Conservation (phyloP, 2,797 vertebrate genomes). For the Gambusia yucatana region DNA sequence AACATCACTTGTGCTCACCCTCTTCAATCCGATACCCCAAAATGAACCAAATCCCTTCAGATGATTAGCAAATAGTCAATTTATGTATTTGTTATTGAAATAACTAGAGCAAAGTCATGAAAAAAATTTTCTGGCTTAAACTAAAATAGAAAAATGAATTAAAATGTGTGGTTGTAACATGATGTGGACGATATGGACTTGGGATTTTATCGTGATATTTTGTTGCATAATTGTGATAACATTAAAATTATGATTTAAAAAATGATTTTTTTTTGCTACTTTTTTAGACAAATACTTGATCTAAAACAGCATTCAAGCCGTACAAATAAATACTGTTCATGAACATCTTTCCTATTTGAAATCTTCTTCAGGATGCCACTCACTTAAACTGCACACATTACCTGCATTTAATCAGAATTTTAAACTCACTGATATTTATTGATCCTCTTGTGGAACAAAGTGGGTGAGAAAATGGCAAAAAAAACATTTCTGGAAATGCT, state of each 20-base stretch:
- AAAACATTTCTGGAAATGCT: not conserved
- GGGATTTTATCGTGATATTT: not conserved
- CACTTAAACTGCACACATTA: not conserved
- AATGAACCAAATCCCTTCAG: not conserved
- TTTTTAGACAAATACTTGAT: not conserved
- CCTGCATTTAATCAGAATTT: not conserved
- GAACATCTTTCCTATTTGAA: too few relatives aligned
- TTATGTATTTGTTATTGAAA: not conserved
- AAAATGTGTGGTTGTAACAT: not conserved
- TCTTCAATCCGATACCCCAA: not conserved
- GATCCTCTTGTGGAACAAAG: not conserved
- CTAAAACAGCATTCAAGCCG: too few relatives aligned
- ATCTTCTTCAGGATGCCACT: not conserved
- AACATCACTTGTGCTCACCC: not conserved
- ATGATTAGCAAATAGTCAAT: not conserved
- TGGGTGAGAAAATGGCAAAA: not conserved
- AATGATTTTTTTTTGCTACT: not conserved
- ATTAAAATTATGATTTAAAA: not conserved
- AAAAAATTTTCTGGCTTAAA: too few relatives aligned
- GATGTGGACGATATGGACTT: not conserved
- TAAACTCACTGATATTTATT: not conserved
- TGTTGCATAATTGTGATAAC: not conserved
- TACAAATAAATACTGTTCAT: too few relatives aligned
- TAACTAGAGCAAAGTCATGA: not conserved
- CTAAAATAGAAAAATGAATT: not conserved